Percentiles rank a stretch among this genome's conserved stretches.
Evolutionary conservation across 2,888 invertebrate species (phyloP).

Genomic region (Dicycla oo): DNA sequence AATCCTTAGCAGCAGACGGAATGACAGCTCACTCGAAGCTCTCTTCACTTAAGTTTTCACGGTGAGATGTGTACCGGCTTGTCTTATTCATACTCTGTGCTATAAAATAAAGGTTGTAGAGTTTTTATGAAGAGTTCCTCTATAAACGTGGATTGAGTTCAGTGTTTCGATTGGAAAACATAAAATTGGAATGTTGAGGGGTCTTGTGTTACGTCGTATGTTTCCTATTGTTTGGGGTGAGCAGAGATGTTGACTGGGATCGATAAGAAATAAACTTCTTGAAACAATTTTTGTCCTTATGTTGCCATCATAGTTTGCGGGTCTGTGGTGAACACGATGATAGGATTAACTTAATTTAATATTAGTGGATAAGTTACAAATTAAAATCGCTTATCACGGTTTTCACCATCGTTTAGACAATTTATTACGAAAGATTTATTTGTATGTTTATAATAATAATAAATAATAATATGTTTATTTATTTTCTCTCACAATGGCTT

Average conservation of each 20-base stretch:
- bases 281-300: not conserved
- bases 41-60: too few relatives aligned
- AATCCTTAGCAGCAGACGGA: too few relatives aligned
- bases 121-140: constrained; percentile 61
- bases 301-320: not conserved
- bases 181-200: constrained; percentile 59
- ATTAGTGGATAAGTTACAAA: too few relatives aligned
- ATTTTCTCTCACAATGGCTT: too few relatives aligned
- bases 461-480: too few relatives aligned
- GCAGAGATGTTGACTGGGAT: constrained; percentile 24
- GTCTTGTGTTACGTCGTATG: constrained; percentile 40
- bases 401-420: too few relatives aligned
- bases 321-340: too few relatives aligned
- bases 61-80: not conserved
- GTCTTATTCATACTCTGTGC: constrained; percentile 31
- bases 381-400: too few relatives aligned
- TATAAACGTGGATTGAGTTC: constrained; percentile 61
- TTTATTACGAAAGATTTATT: too few relatives aligned
- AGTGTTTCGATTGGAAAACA: constrained; percentile 64
- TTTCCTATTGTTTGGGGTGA: constrained; percentile 40
- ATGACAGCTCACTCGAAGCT: too few relatives aligned
- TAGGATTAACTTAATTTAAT: too few relatives aligned
- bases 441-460: too few relatives aligned
- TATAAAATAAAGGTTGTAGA: constrained; percentile 59
- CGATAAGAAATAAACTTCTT: constrained; percentile 14